A percentile compares a stretch with the other conserved stretches of the same genome.
phyloP scores from a whole-genome alignment of 2,888 invertebrate species.

The Xylota sylvarum region DNA sequence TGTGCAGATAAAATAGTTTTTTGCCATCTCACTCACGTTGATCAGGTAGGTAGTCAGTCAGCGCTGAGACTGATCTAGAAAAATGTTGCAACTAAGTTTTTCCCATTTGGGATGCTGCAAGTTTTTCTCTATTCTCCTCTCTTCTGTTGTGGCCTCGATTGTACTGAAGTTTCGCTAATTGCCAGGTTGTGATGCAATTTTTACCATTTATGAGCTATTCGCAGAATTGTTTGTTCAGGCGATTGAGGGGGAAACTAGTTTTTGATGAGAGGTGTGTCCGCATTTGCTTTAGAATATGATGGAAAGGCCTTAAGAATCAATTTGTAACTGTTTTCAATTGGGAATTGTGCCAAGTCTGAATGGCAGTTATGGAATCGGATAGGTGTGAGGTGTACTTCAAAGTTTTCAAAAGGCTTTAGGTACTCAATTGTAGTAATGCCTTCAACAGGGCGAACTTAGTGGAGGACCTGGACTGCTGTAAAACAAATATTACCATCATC shows the following conservation, averaged over 20 bases:
- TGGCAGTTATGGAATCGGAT: no score
- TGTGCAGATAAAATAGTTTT: slow-evolving; percentile 4
- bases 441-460: no score
- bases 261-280: slow-evolving; percentile 34
- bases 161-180: slow-evolving; percentile 61
- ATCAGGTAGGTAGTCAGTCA: slow-evolving; percentile 23
- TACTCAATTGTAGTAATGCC: no score
- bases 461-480: no score
- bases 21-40: slow-evolving; percentile 32
- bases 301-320: background rate
- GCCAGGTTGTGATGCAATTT: slow-evolving; percentile 69
- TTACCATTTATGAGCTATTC: slow-evolving; percentile 52
- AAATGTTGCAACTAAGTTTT: slow-evolving; percentile 7
- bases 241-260: slow-evolving; percentile 29
- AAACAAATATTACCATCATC: no score
- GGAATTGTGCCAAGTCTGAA: background rate
- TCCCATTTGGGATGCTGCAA: background rate
- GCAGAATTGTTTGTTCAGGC: slow-evolving; percentile 40
- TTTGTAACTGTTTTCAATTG: slow-evolving; percentile 18
- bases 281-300: background rate
- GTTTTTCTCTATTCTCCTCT: background rate
- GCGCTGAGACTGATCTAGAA: slow-evolving; percentile 17
- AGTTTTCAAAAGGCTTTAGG: no score
- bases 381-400: no score
- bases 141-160: slow-evolving; percentile 42